A percentile compares a stretch with the other conserved stretches of the same genome.
Evolutionary conservation across 2,797 vertebrate genomes (phyloP).

Genomic region (Micropoecilia bifurca): DNA sequence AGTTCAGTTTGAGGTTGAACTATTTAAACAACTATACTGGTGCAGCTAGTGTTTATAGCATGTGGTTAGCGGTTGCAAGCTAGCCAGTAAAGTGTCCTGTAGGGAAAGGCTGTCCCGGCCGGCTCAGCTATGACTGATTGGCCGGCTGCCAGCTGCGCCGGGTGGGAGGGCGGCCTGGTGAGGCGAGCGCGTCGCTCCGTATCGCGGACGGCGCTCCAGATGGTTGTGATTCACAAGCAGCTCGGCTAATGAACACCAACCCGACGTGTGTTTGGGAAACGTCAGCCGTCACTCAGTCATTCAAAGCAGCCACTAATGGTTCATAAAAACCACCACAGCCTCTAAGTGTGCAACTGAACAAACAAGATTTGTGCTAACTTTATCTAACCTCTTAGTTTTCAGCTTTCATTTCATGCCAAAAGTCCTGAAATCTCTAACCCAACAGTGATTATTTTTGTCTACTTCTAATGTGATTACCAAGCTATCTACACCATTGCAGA

Average conservation of each 20-base stretch:
- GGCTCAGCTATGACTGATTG: constrained; percentile 49
- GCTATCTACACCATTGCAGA: constrained; percentile 49
- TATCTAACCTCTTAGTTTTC: neutral
- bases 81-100: neutral
- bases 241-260: constrained; percentile 61
- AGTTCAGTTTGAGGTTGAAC: neutral
- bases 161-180: neutral
- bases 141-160: constrained; percentile 43
- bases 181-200: constrained; percentile 13
- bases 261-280: constrained; percentile 60
- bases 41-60: neutral
- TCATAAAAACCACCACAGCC: neutral
- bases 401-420: constrained; percentile 26
- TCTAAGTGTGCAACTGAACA: neutral
- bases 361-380: constrained; percentile 12
- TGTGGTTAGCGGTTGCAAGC: neutral
- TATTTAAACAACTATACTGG: neutral
- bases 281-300: constrained; percentile 46
- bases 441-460: constrained; percentile 48
- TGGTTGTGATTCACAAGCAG: constrained; percentile 69
- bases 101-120: constrained; percentile 12
- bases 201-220: constrained; percentile 52
- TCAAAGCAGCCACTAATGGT: constrained; percentile 20
- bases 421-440: constrained; percentile 24
- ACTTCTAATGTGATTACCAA: constrained; percentile 48